phyloP scores from a whole-genome alignment of 2,113 vertebrate genomes.

The Chaetodon auriga region DNA sequence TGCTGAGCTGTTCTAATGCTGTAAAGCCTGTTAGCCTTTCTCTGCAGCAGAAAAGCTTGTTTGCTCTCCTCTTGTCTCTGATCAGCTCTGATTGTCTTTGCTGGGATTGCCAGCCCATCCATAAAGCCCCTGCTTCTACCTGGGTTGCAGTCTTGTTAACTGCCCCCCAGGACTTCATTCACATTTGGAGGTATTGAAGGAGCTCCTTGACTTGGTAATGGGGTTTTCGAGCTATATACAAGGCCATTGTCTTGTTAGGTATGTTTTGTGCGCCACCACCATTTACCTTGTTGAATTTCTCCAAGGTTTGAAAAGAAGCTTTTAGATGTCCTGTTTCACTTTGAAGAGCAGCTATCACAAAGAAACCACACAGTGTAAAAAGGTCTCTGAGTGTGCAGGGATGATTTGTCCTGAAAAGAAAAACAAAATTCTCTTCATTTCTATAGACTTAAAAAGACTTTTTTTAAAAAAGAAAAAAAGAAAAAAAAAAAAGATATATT shows the following conservation, averaged over 20 bases:
- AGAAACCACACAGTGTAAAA: constrained; percentile 7
- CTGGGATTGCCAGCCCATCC: constrained; percentile 33
- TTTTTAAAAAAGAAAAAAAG: no score
- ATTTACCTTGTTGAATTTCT: constrained; percentile 60
- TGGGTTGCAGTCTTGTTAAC: constrained; percentile 59
- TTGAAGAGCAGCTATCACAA: constrained; percentile 39
- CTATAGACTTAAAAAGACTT: background rate
- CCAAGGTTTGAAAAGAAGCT: constrained; percentile 44
- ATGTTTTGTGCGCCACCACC: constrained; percentile 21
- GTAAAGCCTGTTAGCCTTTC: constrained; percentile 26
- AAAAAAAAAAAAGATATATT: background rate
- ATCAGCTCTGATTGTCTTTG: constrained; percentile 51
- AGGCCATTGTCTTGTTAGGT: constrained; percentile 45
- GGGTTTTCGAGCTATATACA: constrained; percentile 31
- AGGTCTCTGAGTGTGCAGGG: background rate
- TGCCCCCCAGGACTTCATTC: constrained; percentile 47
- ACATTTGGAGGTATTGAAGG: constrained; percentile 46
- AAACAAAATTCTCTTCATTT: constrained; percentile 9
- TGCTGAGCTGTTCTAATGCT: constrained; percentile 13
- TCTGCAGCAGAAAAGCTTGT: constrained; percentile 28
- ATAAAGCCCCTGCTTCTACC: constrained; percentile 39
- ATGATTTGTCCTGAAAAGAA: constrained; percentile 10
- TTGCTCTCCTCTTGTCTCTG: constrained; percentile 44
- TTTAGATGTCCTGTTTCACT: constrained; percentile 29
- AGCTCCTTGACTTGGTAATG: constrained; percentile 62